Base-by-base conservation (phyloP, 2,113 vertebrate species). In the Lucifuga dentata region DNA sequence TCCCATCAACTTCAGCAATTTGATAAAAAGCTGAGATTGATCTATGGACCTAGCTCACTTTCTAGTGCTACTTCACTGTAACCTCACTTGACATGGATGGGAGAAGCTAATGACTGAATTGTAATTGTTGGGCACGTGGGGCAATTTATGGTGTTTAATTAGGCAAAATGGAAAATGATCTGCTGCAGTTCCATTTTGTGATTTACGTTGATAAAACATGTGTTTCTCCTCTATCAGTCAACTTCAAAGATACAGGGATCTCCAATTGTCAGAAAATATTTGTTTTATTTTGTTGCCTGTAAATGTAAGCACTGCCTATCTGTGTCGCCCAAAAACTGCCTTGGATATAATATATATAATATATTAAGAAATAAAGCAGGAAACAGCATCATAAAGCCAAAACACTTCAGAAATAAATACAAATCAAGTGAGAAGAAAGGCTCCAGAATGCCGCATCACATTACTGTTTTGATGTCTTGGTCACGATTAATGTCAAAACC, bases 151-250 rank as follows among this genome's bases (percentile, higher is more conserved):
- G 24, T 38, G 33, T 65, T 11, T 41, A 21, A 38, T 41, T 44
- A n/a, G 11, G 23, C n/a, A 55, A 23, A 75, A 38, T 52, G 24
- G 55, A 51, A 62, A 12, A 5, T 19, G 20, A 44, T 58, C 36
- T 61, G 43, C 44, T 68, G 39, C 55, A 19, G 46, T 26, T 19
- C 23, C 40, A 64, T 36, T 44, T 45, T 57, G 36, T 51, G 51
- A 68, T 35, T 41, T 53, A 11, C 24, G 11, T 26, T 20, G 63
- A 51, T 57, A 63, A 78, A 68, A 45, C 24, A 59, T 12, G 63
- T 46, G 46, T 41, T 21, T 26, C 41, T 48, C 10, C 45, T 19
- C 15, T 53, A 55, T 49, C 39, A 40, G 48, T 41, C 44, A 41
- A 29, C 66, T 59, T 64, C 39, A 40, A 16, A 29, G 15, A 17